Evolutionary conservation across 2,888 invertebrate genomes (phyloP), one percentile per base, ranked within the genome.

Genomic region (Nasonovia ribisnigri): DNA sequence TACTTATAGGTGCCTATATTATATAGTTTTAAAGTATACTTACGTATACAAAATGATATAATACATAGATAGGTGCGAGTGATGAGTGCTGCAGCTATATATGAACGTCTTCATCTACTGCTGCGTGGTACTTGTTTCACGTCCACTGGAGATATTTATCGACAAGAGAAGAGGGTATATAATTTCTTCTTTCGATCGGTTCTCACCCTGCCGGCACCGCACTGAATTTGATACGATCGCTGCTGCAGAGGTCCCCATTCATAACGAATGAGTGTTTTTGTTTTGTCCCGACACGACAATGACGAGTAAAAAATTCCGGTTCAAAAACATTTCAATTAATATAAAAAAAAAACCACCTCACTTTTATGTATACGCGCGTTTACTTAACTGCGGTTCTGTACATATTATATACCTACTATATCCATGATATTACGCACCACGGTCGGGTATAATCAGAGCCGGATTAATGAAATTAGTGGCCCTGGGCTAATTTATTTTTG

Each of bases 141-240:
- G 92, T 77, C 88, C 77, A 43, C 57, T 8, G 24, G 77, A 88
- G 92, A 92, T 92, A 88, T 42, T 48, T 5, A 92, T 92, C 92
- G 24, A 51, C 54, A 77, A 46, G 24, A 51, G 11, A 54, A 92
- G 54, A 88, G 88, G 92, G 87, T 60, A 36, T 48, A n/a, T 46
- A 46, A 42, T 24, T 54, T 54, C 51, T 84, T 46, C 54, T 26
- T n/a, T 57, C 77, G 54, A 92, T 88, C 88, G 54, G 92, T 92
- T 92, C 92, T 92, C 92, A 88, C 77, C 92, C 92, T 46, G 51
- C 54, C 91, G 43, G 36, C 84, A 42, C n/a, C 42, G 26, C 77
- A 11, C 89, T 2, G 77, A 20, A 77, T 13, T 77, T 10, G 92
- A 92, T 92, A 92, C 87, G 60, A 92, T 92, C 92, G n/a, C n/a